Percentiles rank a stretch among this genome's conserved stretches.
Conservation (phyloP, 2,113 vertebrate species). For the Alethe diademata region DNA sequence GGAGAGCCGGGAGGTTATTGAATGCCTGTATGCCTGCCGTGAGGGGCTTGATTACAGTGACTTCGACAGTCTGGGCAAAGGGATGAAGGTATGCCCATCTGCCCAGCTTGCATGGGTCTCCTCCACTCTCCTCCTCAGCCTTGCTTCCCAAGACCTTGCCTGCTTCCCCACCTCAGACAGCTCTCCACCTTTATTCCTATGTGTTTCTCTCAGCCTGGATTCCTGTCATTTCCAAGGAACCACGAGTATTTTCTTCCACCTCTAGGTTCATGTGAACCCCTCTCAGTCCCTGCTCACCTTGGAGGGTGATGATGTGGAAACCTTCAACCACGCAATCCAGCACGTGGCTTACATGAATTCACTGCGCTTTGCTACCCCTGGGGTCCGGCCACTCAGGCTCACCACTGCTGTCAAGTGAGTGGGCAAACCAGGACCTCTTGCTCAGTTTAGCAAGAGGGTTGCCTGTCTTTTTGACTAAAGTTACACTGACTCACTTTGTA, state of each 20-base stretch:
- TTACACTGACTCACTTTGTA: background rate
- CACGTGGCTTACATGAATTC: conserved; percentile 98
- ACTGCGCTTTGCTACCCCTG: conserved; percentile 93
- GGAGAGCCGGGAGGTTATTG: conserved; percentile 96
- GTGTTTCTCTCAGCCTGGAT: background rate
- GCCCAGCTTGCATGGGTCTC: conserved; percentile 58
- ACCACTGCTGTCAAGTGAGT: conserved; percentile 85
- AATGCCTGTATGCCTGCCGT: conserved; percentile 97
- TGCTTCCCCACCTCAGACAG: conserved; percentile 3
- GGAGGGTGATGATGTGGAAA: conserved; percentile 96
- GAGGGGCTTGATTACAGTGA: conserved; percentile 98
- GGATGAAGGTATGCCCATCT: conserved; percentile 91
- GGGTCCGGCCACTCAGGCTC: conserved; percentile 92
- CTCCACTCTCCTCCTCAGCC: conserved; percentile 3
- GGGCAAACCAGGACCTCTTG: background rate
- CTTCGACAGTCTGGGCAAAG: conserved; percentile 96
- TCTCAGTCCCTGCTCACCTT: conserved; percentile 93
- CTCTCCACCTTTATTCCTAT: conserved; percentile 9
- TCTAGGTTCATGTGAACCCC: conserved; percentile 95
- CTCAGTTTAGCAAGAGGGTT: background rate
- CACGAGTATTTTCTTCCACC: background rate
- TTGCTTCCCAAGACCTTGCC: conserved; percentile 37
- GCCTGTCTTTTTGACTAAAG: background rate
- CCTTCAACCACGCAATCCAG: conserved; percentile 96
- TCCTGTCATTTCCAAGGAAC: background rate